Evolutionary conservation across 1,140 invertebrate species (phyloP), one percentile per base, ranked within the genome.

Genomic region (Tetranychus cinnabarinus): DNA sequence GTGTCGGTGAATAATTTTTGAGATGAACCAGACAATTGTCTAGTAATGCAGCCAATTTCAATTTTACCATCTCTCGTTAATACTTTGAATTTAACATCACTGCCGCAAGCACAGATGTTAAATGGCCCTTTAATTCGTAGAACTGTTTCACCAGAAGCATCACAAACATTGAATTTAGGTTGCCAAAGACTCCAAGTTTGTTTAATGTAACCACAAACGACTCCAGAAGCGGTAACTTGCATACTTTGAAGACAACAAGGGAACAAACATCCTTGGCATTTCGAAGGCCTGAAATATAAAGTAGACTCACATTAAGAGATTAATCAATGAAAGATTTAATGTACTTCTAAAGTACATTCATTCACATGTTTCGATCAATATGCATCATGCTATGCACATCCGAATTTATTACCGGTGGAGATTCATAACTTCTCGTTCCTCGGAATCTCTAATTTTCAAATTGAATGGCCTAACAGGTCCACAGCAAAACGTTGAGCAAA

Each of bases 161-260:
- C 33, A 23, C 63, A 12, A 4, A 62, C n/a, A 3, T 3, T 47
- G 42, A 86, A 92, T 39, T 78, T 78, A 2, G 88, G 86, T 54
- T 77, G 78, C 67, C 80, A 82, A 48, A 87, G 73, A 59, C 80
- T 85, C 86, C 86, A 91, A 62, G 87, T 79, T 76, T 95, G 86
- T 63, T 83, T 78, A 6, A 93, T 77, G 7, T 77, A 79, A 33
- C 88, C 88, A 48, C 89, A 75, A 1, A 83, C 69, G 52, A 76
- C 80, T 5, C 82, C 84, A 33, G 62, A 56, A 7, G 67, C 61
- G 1, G 83, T 73, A 6, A 86, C 81, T 68, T 84, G 82, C 75
- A 85, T 79, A 66, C 64, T 72, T 76, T 89, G 85, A 65, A 88
- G 73, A 72, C 85, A 89, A 72, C 86, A 88, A 5, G 85, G 85